These are phyloP conservation scores for Drosophila kurseongensis DNA, from an alignment of 1,140 invertebrate genomes.

Conservation along the genomic window DNA sequence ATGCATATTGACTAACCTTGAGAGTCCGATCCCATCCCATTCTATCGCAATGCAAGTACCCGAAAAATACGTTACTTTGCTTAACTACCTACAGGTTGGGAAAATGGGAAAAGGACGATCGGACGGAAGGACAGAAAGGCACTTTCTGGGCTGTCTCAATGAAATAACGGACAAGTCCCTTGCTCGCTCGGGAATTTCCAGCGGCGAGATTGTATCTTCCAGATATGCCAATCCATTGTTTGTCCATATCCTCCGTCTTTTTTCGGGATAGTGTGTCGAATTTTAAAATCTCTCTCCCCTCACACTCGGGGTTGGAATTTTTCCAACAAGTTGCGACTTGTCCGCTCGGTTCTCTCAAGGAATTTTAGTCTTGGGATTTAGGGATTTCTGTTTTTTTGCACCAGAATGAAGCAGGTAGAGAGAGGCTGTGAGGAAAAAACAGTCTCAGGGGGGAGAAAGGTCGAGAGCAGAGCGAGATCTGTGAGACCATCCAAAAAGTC, in stretches of 20 bases:
- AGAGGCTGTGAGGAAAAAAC: neutral
- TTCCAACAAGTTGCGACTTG: conserved; percentile 66
- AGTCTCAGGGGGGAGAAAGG: conserved; percentile 8
- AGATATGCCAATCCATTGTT: conserved; percentile 66
- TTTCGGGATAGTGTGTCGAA: conserved; percentile 73
- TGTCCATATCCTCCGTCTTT: conserved; percentile 41
- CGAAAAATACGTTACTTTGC: conserved; percentile 70
- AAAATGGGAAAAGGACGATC: conserved; percentile 25
- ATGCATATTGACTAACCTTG: conserved; percentile 81
- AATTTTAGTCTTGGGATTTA: conserved; percentile 56
- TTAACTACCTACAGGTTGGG: conserved; percentile 61
- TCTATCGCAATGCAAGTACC: conserved; percentile 33
- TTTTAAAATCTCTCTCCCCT: conserved; percentile 63
- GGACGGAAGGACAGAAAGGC: conserved; percentile 37
- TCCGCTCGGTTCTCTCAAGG: conserved; percentile 38
- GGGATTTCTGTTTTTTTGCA: conserved; percentile 37
- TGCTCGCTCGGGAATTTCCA: conserved; percentile 52
- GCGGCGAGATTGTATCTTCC: conserved; percentile 62
- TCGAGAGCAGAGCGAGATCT: conserved; percentile 8
- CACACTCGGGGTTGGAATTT: conserved; percentile 48
- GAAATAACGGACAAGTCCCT: conserved; percentile 72
- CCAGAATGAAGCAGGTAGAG: conserved; percentile 48
- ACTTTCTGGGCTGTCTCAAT: conserved; percentile 56
- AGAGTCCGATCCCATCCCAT: conserved; percentile 27
- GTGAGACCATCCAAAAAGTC: conserved; percentile 39